Conservation (phyloP, 2,113 vertebrate species). For the Reinhardtius hippoglossoides region DNA sequence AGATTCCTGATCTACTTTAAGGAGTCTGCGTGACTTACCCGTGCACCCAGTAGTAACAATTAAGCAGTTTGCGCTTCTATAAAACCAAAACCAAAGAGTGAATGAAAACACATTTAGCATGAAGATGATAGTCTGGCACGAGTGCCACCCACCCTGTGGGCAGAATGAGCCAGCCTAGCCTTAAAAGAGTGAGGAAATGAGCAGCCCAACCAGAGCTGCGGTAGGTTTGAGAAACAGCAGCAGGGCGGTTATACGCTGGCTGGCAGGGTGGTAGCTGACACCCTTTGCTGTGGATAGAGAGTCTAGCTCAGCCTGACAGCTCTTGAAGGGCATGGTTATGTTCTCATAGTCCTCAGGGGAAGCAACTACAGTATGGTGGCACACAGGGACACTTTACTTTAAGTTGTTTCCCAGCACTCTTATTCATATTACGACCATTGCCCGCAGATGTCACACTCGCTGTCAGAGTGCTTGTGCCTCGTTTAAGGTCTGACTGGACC, state of each 20-base stretch:
- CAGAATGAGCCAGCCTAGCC: slow-evolving; percentile 41
- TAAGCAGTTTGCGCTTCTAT: slow-evolving; percentile 46
- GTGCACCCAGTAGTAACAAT: slow-evolving; percentile 40
- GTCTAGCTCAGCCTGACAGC: slow-evolving; percentile 39
- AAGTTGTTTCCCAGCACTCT: slow-evolving; percentile 8
- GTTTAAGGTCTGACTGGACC: slow-evolving; percentile 50
- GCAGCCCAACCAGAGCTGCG: slow-evolving; percentile 55
- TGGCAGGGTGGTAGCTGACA: slow-evolving; percentile 66
- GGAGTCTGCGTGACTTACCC: slow-evolving; percentile 12
- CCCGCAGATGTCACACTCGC: slow-evolving; percentile 44
- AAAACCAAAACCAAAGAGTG: slow-evolving; percentile 57
- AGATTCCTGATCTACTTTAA: slow-evolving; percentile 9
- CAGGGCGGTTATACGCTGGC: slow-evolving; percentile 49
- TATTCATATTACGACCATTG: slow-evolving; percentile 35
- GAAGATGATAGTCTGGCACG: slow-evolving; percentile 66
- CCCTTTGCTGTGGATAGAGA: slow-evolving; percentile 37
- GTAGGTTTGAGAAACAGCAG: slow-evolving; percentile 66
- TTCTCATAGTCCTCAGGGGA: slow-evolving; percentile 18
- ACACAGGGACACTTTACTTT: slow-evolving; percentile 12
- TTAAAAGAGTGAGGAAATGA: slow-evolving; percentile 60
- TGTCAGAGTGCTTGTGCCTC: slow-evolving; percentile 33
- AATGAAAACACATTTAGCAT: slow-evolving; percentile 72
- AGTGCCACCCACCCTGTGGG: slow-evolving; percentile 60
- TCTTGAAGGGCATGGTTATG: slow-evolving; percentile 19
- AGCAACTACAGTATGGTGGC: slow-evolving; percentile 15